Evolutionary conservation across 2,888 invertebrate genomes (phyloP).

Genomic region (Brachyptera putata): DNA sequence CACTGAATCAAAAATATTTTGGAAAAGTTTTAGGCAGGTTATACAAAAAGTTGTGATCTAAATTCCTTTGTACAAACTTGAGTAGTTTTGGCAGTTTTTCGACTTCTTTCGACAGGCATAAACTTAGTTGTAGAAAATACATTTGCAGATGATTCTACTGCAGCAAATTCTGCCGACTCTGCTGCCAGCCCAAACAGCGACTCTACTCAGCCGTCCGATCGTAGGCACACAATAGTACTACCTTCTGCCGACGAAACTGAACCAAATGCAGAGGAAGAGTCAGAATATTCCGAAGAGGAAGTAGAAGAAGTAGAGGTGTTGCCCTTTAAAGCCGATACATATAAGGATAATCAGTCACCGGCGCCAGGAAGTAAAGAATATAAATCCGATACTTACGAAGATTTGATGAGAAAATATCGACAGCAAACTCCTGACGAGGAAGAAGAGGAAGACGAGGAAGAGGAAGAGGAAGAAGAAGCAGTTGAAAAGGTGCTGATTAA

Average conservation of each 20-base stretch:
- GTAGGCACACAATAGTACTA: slow-evolving; percentile 23
- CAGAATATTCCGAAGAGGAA: slow-evolving; percentile 31
- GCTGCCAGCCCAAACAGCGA: slow-evolving; percentile 21
- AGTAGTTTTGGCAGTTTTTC: too few species aligned
- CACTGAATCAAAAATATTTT: too few species aligned
- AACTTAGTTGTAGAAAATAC: neutral
- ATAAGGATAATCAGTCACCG: slow-evolving; percentile 15
- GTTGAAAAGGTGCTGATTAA: slow-evolving; percentile 38
- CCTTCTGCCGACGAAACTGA: neutral
- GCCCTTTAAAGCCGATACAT: too few species aligned
- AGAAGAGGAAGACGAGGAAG: slow-evolving; percentile 34
- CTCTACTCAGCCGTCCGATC: slow-evolving; percentile 32
- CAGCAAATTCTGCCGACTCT: slow-evolving; percentile 3
- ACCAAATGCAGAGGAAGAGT: too few species aligned
- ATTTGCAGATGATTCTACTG: slow-evolving; percentile 8
- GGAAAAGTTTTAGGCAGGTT: too few species aligned
- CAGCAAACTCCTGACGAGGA: slow-evolving; percentile 33
- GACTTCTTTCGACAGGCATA: too few species aligned
- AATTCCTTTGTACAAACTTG: too few species aligned
- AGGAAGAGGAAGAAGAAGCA: slow-evolving; percentile 36
- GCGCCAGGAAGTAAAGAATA: slow-evolving; percentile 32
- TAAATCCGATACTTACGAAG: slow-evolving; percentile 37
- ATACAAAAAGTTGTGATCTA: too few species aligned
- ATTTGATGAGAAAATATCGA: slow-evolving; percentile 46
- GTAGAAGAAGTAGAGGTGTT: slow-evolving; percentile 39